Conservation (phyloP, 2,113 vertebrate species). For the Nothoprocta pentlandii region DNA sequence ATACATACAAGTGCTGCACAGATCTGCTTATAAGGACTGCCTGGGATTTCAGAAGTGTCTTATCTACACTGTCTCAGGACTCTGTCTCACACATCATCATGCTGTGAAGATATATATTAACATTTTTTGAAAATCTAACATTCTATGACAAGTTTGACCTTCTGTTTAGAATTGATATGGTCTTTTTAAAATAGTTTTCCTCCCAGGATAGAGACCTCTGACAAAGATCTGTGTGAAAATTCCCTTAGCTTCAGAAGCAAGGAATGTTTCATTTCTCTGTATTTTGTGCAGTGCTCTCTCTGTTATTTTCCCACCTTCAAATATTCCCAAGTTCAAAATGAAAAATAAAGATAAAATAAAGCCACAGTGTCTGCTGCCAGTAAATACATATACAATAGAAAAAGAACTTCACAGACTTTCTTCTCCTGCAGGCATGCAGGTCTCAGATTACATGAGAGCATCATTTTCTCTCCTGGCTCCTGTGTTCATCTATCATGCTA, state of each 20-base stretch:
- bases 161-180: not conserved
- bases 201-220: not conserved
- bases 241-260: not conserved
- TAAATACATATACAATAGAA: constrained; percentile 18
- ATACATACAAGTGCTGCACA: fast-evolving
- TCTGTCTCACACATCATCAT: not conserved
- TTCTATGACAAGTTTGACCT: not conserved
- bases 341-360: constrained; percentile 46
- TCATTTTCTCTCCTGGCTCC: not conserved
- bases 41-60: not conserved
- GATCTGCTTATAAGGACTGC: not conserved
- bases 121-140: not conserved
- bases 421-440: not conserved
- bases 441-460: constrained; percentile 32
- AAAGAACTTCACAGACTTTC: constrained; percentile 7
- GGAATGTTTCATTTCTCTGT: not conserved
- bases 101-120: not conserved
- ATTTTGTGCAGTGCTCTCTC: not conserved
- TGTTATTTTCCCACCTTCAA: constrained; percentile 4
- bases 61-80: not conserved
- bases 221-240: not conserved
- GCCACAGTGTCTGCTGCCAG: not conserved
- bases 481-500: constrained; percentile 9
- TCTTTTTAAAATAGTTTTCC: not conserved
- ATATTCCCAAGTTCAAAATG: constrained; percentile 23